Conservation (phyloP, 2,113 vertebrate species). For the Takifugu bimaculatus region DNA sequence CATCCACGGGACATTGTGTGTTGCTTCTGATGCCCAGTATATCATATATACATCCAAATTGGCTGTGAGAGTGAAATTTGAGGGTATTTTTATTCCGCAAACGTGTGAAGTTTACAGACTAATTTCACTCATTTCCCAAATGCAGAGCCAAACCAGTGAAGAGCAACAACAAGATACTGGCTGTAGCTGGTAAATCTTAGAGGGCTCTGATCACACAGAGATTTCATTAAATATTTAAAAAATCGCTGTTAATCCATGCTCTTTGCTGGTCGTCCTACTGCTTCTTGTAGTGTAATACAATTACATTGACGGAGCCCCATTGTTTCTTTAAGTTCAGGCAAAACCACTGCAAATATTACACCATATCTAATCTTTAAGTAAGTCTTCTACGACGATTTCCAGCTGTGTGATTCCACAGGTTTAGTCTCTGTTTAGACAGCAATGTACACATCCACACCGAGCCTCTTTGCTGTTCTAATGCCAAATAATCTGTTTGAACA, state of each 20-base stretch:
- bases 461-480: conserved; percentile 40
- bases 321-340: no score
- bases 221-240: conserved; percentile 24
- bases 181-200: background rate
- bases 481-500: conserved; percentile 46
- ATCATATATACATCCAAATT: no score
- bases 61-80: no score
- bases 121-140: background rate
- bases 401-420: conserved; percentile 4
- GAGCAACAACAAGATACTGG: background rate
- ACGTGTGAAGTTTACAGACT: no score
- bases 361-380: no score
- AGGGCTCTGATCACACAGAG: background rate
- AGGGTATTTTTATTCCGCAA: no score
- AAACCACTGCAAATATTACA: no score
- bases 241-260: conserved; percentile 2
- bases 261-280: no score
- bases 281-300: no score
- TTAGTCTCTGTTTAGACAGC: conserved; percentile 14
- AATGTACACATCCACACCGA: conserved; percentile 1
- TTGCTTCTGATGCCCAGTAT: no score
- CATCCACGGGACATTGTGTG: no score
- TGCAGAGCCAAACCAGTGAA: background rate
- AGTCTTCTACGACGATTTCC: background rate
- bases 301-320: no score